These are phyloP conservation scores for Hippasteria phrygiana DNA, from an alignment of 53 echinoderm and acorn worm species.

Conservation along the genomic window DNA sequence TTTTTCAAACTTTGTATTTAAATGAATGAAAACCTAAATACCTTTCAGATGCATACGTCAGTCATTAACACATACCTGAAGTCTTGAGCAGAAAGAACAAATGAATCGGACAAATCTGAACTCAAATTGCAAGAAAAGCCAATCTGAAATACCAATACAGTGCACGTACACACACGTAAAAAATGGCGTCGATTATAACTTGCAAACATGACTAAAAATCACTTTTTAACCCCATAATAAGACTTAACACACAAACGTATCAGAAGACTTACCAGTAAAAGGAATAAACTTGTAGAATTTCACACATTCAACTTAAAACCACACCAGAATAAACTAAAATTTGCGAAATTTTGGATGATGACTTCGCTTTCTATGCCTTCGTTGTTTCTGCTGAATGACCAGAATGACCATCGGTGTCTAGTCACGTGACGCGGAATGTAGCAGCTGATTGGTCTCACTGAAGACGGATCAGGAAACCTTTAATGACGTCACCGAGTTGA, in stretches of 20 bases:
- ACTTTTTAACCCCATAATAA: neutral
- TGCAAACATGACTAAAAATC: conserved; percentile 31
- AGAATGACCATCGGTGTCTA: conserved; percentile 56
- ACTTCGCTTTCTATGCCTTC: conserved; percentile 35
- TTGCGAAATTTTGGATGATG: conserved; percentile 37
- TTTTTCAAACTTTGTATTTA: no score
- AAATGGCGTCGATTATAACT: conserved; percentile 26
- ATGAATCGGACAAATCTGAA: neutral
- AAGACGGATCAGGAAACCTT: conserved; percentile 48
- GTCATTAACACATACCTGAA: neutral
- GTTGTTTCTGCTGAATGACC: conserved; percentile 63
- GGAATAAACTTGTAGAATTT: neutral
- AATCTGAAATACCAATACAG: conserved; percentile 4
- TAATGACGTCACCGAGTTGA: conserved; percentile 57
- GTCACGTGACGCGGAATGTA: conserved; percentile 24
- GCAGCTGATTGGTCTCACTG: conserved; percentile 32
- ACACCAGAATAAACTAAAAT: conserved; percentile 27
- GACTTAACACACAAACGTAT: neutral
- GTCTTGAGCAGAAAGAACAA: neutral
- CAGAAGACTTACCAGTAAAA: conserved; percentile 26
- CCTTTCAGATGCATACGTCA: neutral
- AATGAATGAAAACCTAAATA: no score
- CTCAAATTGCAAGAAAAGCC: neutral
- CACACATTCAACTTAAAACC: neutral
- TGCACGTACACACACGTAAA: neutral